phyloP scores from a whole-genome alignment of 1,140 invertebrate genomes.

The Papilio polyxenes region DNA sequence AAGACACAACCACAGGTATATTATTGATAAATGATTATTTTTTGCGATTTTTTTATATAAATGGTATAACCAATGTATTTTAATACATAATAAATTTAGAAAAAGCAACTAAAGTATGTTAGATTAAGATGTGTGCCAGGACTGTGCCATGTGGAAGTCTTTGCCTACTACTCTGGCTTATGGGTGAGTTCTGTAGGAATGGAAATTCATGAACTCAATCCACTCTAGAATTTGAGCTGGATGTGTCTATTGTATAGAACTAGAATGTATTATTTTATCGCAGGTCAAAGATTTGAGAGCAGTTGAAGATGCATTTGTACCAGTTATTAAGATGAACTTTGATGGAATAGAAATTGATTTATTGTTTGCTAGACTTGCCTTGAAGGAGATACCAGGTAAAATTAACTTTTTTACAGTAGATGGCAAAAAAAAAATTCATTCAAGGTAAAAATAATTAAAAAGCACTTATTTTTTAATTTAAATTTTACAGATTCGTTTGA shows the following conservation, averaged over 20 bases:
- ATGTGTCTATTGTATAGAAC: too few species aligned
- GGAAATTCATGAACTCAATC: too few species aligned
- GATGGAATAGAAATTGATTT: constrained; percentile 99
- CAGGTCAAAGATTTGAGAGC: constrained; percentile 81
- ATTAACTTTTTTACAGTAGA: background rate
- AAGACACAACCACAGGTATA: constrained; percentile 93
- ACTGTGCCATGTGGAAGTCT: background rate
- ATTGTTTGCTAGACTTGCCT: constrained; percentile 95
- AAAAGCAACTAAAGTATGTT: too few species aligned
- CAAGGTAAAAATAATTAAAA: background rate
- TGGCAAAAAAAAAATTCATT: background rate
- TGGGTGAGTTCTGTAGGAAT: background rate
- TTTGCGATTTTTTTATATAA: too few species aligned
- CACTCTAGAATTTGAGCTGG: too few species aligned
- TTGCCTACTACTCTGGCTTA: background rate
- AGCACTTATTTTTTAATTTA: background rate
- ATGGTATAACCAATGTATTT: background rate
- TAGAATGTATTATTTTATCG: constrained; percentile 29
- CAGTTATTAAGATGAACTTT: constrained; percentile 99
- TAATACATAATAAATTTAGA: background rate
- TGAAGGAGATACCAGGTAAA: constrained; percentile 92
- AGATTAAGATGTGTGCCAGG: background rate
- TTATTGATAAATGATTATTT: background rate
- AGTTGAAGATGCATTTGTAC: constrained; percentile 99
- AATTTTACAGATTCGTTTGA: constrained; percentile 86